Conservation (phyloP, 2,888 invertebrate species). For the Cerastis rubricosa region DNA sequence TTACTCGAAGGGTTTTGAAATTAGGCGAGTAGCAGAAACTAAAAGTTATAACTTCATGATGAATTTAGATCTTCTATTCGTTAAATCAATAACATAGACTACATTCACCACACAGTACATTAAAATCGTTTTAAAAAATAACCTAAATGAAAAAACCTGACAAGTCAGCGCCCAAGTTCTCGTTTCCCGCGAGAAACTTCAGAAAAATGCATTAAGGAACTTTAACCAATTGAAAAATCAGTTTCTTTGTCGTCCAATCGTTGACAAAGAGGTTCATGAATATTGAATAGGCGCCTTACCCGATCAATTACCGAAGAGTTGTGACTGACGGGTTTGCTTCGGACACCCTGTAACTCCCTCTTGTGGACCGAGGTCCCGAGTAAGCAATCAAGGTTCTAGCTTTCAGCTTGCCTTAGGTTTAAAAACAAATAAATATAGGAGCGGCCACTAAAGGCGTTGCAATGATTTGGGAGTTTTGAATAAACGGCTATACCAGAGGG, state of each 20-base stretch:
- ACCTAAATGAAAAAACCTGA: background rate
- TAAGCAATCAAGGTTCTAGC: background rate
- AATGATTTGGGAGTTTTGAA: background rate
- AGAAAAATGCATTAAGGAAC: constrained; percentile 41
- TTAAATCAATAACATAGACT: background rate
- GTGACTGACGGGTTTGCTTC: constrained; percentile 22
- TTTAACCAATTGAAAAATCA: constrained; percentile 50
- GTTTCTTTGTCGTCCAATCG: constrained; percentile 64
- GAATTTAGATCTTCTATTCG: background rate
- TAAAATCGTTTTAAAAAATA: background rate
- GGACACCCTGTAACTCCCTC: constrained; percentile 24
- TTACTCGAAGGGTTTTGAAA: background rate
- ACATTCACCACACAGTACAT: background rate
- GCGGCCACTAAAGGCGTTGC: background rate
- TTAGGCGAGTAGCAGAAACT: background rate
- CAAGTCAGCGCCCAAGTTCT: background rate
- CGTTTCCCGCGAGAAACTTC: constrained; percentile 23
- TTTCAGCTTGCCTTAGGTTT: background rate
- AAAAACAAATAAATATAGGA: background rate
- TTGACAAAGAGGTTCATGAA: constrained; percentile 81
- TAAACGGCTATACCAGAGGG: too few relatives aligned
- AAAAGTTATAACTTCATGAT: background rate
- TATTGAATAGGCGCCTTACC: constrained; percentile 81
- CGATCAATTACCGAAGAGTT: constrained; percentile 78
- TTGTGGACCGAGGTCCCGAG: background rate